Conservation (phyloP, 92 coral and sea anemone species). For the Phymanthus crucifer region DNA sequence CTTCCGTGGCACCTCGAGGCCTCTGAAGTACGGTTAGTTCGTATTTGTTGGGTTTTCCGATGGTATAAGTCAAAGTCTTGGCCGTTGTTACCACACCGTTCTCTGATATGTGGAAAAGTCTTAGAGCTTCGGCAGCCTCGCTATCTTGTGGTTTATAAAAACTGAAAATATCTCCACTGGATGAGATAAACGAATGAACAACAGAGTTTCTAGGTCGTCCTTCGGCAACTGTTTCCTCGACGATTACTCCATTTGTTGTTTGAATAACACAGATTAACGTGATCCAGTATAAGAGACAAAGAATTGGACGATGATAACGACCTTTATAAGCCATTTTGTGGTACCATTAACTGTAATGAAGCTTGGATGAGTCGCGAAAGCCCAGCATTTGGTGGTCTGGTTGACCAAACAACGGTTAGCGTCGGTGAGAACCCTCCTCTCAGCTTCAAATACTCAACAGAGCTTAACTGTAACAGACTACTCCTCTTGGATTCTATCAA, state of each 20-base stretch:
- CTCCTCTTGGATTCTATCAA: constrained; percentile 16
- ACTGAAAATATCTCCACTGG: constrained; percentile 41
- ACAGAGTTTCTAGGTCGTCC: constrained; percentile 28
- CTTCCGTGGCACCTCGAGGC: constrained; percentile 41
- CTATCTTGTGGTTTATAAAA: constrained; percentile 46
- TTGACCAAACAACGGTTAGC: not conserved
- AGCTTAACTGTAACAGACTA: constrained; percentile 12
- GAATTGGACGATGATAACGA: constrained; percentile 9
- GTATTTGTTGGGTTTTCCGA: constrained; percentile 51
- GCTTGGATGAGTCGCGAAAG: not conserved
- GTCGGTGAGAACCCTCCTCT: constrained; percentile 12
- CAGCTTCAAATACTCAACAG: constrained; percentile 23
- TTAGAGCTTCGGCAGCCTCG: constrained; percentile 6
- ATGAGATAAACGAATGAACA: constrained; percentile 36
- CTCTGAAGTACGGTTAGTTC: constrained; percentile 50
- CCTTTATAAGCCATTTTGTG: constrained; percentile 9
- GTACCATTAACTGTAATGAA: constrained; percentile 11
- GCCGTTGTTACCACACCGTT: constrained; percentile 46
- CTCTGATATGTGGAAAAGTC: constrained; percentile 45
- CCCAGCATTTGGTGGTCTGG: constrained; percentile 9
- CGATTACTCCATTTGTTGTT: constrained; percentile 17
- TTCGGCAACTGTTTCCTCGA: constrained; percentile 17
- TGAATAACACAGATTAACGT: constrained; percentile 13
- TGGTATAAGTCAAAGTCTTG: constrained; percentile 26
- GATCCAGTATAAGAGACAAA: constrained; percentile 8